Conservation (phyloP, 2,888 invertebrate species). For the Cylloceria caligata region DNA sequence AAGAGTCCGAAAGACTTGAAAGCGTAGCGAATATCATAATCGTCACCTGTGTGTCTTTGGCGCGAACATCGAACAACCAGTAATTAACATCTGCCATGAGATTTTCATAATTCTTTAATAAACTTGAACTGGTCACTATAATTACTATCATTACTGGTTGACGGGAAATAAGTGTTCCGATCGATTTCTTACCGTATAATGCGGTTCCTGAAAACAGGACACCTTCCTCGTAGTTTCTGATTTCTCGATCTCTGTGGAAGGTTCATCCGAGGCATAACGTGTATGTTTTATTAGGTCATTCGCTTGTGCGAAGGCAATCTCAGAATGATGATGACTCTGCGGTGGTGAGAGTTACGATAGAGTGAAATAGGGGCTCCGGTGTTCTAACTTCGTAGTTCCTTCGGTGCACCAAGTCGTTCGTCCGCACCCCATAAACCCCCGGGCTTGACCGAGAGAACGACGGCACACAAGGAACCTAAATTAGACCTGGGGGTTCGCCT, state of each 20-base stretch:
- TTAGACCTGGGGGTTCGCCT: conserved; percentile 62
- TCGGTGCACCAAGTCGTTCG: conserved; percentile 20
- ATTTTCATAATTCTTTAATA: not conserved
- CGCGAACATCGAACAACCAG: too few relatives aligned
- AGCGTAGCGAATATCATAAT: too few relatives aligned
- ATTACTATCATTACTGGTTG: not conserved
- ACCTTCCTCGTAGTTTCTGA: not conserved
- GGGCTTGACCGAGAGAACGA: conserved; percentile 46
- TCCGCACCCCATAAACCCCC: conserved; percentile 58
- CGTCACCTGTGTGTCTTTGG: too few relatives aligned
- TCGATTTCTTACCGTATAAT: not conserved
- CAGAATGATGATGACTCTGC: conserved; percentile 18
- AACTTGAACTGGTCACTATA: not conserved
- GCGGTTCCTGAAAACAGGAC: not conserved
- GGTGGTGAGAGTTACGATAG: not conserved
- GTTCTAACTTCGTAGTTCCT: conserved; percentile 47
- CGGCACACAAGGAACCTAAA: conserved; percentile 55
- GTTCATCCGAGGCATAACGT: not conserved
- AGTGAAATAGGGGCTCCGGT: not conserved
- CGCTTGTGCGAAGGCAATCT: not conserved
- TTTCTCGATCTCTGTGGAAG: not conserved
- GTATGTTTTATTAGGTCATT: conserved; percentile 11
- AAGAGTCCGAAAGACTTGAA: too few relatives aligned
- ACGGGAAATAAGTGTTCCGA: not conserved
- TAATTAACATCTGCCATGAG: too few relatives aligned